Percentiles rank a stretch among this genome's conserved stretches.
Evolutionary conservation across 2,888 invertebrate species (phyloP).

Genomic region (Hypolimnas misippus): DNA sequence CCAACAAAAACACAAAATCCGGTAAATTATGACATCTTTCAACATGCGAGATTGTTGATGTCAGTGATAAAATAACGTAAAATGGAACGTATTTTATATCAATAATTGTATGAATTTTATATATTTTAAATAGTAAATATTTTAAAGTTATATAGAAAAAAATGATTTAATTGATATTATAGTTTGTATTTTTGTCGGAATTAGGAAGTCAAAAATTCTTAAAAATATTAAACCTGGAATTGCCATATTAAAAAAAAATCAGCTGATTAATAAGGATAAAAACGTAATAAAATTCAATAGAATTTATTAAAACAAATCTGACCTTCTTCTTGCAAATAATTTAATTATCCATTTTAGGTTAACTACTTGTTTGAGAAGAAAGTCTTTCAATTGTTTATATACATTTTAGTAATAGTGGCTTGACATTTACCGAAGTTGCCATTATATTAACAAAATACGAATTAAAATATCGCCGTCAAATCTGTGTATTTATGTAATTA

Average conservation of each 20-base stretch:
- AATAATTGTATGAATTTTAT: background rate
- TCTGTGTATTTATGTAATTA: slow-evolving; percentile 55
- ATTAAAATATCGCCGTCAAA: slow-evolving; percentile 40
- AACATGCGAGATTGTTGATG: background rate
- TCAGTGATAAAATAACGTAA: background rate
- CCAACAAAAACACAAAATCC: background rate
- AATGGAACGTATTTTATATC: background rate
- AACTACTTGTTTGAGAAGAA: too few relatives aligned
- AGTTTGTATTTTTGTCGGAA: too few relatives aligned
- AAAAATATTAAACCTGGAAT: background rate
- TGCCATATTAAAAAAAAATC: slow-evolving; percentile 27
- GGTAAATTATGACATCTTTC: background rate
- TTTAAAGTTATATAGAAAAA: too few relatives aligned
- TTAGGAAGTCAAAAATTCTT: too few relatives aligned
- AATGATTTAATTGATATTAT: too few relatives aligned
- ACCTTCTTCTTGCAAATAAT: too few relatives aligned
- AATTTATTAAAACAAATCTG: too few relatives aligned
- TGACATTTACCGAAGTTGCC: slow-evolving; percentile 12
- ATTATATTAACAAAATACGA: slow-evolving; percentile 2
- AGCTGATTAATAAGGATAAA: slow-evolving; percentile 20
- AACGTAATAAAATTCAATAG: too few relatives aligned
- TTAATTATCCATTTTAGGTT: too few relatives aligned
- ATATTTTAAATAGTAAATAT: too few relatives aligned
- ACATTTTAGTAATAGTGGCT: background rate
- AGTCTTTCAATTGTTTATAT: too few relatives aligned